A percentile compares a stretch with the other conserved stretches of the same genome.
Conservation (phyloP, 2,113 vertebrate genomes). For the Ibidorhyncha struthersii region DNA sequence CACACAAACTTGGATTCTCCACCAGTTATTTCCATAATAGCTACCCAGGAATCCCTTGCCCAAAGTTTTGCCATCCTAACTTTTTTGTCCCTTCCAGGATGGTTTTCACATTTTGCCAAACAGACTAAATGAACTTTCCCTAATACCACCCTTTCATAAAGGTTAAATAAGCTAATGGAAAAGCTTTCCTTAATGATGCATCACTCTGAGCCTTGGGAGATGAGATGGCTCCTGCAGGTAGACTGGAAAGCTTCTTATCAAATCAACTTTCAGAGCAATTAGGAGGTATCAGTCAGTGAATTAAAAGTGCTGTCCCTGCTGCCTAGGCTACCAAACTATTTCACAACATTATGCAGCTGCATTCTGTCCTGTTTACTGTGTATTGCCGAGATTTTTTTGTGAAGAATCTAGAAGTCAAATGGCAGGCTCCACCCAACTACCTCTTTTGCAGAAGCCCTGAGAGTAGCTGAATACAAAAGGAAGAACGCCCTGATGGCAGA, state of each 20-base stretch:
- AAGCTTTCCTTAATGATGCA: not conserved
- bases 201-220: not conserved
- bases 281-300: not conserved
- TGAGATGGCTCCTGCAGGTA: not conserved
- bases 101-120: not conserved
- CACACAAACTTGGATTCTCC: not conserved
- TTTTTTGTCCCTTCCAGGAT: not conserved
- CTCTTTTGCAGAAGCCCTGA: not conserved
- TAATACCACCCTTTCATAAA: not conserved
- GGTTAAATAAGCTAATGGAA: conserved; percentile 1
- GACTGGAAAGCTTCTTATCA: conserved; percentile 34
- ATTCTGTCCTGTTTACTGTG: not conserved
- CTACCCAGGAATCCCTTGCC: not conserved
- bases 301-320: not conserved
- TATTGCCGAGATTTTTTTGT: not conserved
- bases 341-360: not conserved
- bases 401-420: not conserved
- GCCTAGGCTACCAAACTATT: conserved; percentile 4
- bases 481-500: not conserved
- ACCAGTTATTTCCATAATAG: not conserved
- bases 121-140: not conserved
- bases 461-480: not conserved
- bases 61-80: not conserved
- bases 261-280: conserved; percentile 21
- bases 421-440: not conserved